These are phyloP conservation scores for Uria aalge DNA, from an alignment of 2,113 vertebrate species.

Conservation along the genomic window DNA sequence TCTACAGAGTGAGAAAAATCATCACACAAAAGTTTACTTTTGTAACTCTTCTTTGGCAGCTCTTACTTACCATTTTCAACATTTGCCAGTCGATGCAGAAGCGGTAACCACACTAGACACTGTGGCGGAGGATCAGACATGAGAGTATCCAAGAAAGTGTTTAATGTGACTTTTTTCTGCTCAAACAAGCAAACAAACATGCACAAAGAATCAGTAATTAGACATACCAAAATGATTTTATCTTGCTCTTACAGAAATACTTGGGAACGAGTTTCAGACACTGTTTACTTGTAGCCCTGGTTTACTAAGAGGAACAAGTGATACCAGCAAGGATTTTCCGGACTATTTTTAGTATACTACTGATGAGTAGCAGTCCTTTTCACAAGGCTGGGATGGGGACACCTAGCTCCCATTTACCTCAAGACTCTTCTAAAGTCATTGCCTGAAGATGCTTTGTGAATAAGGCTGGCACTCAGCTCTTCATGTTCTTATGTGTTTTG, in stretches of 20 bases:
- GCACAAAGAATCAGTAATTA: background rate
- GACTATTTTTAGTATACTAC: background rate
- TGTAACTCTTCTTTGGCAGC: background rate
- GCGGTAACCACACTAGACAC: conserved; percentile 97
- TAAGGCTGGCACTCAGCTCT: background rate
- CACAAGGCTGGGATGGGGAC: background rate
- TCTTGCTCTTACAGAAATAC: background rate
- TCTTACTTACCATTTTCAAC: conserved; percentile 93
- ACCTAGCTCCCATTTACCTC: background rate
- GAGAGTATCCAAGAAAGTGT: conserved; percentile 94
- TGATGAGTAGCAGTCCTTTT: background rate
- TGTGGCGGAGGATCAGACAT: conserved; percentile 98
- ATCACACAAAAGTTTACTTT: background rate
- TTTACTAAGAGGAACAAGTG: background rate
- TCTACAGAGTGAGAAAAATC: background rate
- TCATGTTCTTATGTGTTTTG: background rate
- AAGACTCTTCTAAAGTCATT: background rate
- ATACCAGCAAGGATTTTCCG: background rate
- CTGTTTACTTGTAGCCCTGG: background rate
- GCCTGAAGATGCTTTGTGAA: background rate
- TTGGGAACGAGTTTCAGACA: background rate
- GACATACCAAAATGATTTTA: background rate
- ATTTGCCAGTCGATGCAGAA: conserved; percentile 96
- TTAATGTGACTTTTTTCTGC: conserved; percentile 97
- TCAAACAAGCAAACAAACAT: conserved; percentile 55